A percentile compares a stretch with the other conserved stretches of the same genome.
Evolutionary conservation across 1,140 invertebrate genomes (phyloP).

Genomic region (Schlechtendalia chinensis): DNA sequence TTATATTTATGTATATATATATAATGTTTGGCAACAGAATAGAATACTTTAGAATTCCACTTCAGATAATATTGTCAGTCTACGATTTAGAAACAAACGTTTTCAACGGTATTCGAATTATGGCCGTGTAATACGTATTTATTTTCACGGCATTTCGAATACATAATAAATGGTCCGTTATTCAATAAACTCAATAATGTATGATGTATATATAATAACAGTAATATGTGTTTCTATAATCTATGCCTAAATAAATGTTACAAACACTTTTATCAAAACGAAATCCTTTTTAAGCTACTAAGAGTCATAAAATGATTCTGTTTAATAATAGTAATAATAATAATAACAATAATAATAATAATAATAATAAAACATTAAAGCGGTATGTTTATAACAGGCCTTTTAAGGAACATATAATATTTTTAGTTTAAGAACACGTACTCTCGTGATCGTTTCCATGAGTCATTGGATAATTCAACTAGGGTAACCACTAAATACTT

Average conservation of each 20-base stretch:
- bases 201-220: too few relatives aligned
- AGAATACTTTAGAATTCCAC: too few relatives aligned
- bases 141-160: too few relatives aligned
- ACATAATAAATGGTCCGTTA: background rate
- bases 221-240: background rate
- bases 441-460: background rate
- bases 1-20: too few relatives aligned
- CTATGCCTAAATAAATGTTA: background rate
- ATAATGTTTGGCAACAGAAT: too few relatives aligned
- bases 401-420: conserved; percentile 20
- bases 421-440: conserved; percentile 31
- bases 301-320: background rate
- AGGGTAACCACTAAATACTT: background rate
- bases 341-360: conserved; percentile 5
- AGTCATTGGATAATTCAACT: conserved; percentile 17
- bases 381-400: conserved; percentile 17
- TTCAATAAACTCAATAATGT: background rate
- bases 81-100: background rate
- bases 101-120: background rate
- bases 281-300: background rate
- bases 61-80: background rate
- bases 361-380: background rate
- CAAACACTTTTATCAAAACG: background rate
- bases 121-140: background rate
- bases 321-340: background rate